Evolutionary conservation across 2,113 vertebrate species (phyloP).

Genomic region (Lasiurus cinereus): DNA sequence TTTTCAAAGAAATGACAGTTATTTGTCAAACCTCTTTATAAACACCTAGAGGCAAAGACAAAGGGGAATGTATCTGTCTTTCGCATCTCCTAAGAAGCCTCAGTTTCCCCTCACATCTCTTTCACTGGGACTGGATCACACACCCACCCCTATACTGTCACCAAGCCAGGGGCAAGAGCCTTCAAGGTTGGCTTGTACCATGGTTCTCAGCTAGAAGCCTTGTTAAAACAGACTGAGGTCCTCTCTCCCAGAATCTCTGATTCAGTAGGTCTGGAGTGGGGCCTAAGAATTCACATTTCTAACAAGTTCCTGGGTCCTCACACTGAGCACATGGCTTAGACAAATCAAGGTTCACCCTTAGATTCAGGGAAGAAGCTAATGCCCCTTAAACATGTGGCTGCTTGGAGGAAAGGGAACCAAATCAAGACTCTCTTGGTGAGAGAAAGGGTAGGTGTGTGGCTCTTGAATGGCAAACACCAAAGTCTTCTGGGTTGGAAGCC

Average conservation of each 20-base stretch:
- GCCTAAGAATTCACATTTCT: neutral
- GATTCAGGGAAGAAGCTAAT: neutral
- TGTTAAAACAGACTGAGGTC: neutral
- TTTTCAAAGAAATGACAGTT: constrained; percentile 31
- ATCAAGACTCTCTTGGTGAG: neutral
- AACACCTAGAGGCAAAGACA: neutral
- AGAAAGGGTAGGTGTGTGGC: neutral
- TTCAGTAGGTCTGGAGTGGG: neutral
- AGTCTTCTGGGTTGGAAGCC: neutral
- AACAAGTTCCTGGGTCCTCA: neutral
- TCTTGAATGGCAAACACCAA: neutral
- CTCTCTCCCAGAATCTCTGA: neutral
- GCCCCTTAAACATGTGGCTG: neutral
- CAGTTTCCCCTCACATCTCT: neutral
- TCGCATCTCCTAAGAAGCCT: neutral
- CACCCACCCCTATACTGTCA: no score
- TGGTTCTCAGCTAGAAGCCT: neutral
- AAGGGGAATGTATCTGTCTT: neutral
- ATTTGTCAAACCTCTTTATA: constrained; percentile 28
- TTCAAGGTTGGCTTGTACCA: neutral
- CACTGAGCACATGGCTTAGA: neutral
- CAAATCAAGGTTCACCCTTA: neutral
- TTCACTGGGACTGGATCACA: neutral
- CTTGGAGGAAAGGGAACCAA: neutral
- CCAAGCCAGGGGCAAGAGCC: neutral